Evolutionary conservation across 2,113 vertebrate genomes (phyloP).

Genomic region (Mola mola): DNA sequence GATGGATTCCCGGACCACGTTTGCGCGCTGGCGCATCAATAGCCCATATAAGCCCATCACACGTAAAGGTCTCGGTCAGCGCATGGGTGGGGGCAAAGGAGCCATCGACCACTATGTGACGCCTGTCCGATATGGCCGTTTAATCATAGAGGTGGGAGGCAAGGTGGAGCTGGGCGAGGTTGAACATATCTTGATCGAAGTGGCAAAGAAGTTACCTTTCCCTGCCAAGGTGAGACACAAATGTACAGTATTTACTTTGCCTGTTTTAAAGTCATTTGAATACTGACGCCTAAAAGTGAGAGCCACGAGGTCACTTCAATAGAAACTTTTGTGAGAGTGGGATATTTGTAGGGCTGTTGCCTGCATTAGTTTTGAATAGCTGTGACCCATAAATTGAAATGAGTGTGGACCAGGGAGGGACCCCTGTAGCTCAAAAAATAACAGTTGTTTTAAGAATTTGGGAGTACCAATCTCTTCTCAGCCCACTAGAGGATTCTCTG

Average conservation of each 20-base stretch:
- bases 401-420: no score
- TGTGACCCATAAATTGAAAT: no score
- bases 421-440: no score
- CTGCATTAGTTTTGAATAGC: no score
- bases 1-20: conserved; percentile 86
- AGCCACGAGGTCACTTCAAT: no score
- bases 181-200: conserved; percentile 78
- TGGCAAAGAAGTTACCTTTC: conserved; percentile 92
- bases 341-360: no score
- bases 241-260: background rate
- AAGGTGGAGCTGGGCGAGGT: conserved; percentile 87
- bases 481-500: no score
- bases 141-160: conserved; percentile 92
- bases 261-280: background rate
- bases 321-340: no score
- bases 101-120: conserved; percentile 93
- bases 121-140: conserved; percentile 82
- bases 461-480: no score
- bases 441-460: no score
- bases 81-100: conserved; percentile 97
- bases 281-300: background rate
- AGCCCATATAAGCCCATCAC: conserved; percentile 90
- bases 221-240: conserved; percentile 78
- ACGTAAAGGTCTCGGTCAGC: conserved; percentile 89
- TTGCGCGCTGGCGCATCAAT: conserved; percentile 89